A percentile compares a stretch with the other conserved stretches of the same genome.
Conservation (phyloP, 2,888 invertebrate genomes). For the Eucriotettix oculatus region DNA sequence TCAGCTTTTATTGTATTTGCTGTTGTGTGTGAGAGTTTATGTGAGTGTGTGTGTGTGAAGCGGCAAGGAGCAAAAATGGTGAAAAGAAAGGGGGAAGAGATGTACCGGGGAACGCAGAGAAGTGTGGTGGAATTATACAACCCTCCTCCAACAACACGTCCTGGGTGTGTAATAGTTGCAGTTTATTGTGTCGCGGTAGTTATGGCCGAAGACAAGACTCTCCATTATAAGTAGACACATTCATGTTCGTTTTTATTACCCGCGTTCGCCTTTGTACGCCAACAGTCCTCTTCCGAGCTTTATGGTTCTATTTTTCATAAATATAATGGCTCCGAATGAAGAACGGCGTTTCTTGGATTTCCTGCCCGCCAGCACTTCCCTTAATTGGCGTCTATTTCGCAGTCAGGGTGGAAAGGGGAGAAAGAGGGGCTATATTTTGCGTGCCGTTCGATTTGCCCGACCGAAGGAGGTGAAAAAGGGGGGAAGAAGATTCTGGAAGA, state of each 20-base stretch:
- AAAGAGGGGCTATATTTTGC: no score
- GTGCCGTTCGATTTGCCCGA: no score
- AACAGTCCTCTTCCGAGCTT: neutral
- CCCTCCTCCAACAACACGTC: no score
- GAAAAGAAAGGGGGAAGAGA: no score
- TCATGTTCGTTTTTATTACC: neutral
- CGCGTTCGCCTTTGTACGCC: neutral
- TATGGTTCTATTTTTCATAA: neutral
- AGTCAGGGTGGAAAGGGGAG: neutral
- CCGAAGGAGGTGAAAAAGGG: no score
- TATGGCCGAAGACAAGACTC: neutral
- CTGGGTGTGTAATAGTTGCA: neutral
- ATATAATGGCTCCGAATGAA: neutral
- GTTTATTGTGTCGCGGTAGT: neutral
- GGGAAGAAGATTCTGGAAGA: no score
- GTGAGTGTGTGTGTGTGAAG: no score
- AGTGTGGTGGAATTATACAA: no score
- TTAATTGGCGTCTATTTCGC: neutral
- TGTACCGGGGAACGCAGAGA: no score
- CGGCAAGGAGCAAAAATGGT: no score
- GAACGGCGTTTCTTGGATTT: neutral
- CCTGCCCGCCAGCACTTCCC: neutral
- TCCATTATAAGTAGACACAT: neutral
- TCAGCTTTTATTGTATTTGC: no score
- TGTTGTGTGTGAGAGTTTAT: no score